Percentiles rank a stretch among this genome's conserved stretches.
These are phyloP conservation scores for Andrena marginata DNA, from an alignment of 2,888 invertebrate species.

Conservation along the genomic window DNA sequence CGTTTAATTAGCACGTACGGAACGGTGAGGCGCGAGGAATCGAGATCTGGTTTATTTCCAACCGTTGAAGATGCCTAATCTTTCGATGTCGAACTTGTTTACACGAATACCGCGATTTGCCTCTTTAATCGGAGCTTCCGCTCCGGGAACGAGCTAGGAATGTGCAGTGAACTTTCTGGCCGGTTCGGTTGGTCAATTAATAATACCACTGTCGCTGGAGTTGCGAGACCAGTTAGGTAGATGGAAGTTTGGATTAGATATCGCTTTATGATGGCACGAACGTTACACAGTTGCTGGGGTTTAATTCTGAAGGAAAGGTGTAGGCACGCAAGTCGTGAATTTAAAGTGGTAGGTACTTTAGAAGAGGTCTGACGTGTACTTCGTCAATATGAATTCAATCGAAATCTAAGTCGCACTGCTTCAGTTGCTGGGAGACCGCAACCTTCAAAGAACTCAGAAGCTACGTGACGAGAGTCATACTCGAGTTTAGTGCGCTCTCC, in stretches of 20 bases:
- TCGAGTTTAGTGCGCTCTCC: not conserved
- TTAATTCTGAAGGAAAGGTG: too few relatives aligned
- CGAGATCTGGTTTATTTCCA: conserved; percentile 33
- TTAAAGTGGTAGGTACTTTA: too few relatives aligned
- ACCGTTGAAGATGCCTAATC: conserved; percentile 16
- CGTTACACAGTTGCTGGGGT: too few relatives aligned
- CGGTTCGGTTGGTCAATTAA: conserved; percentile 34
- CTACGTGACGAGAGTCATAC: not conserved
- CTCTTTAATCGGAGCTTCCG: conserved; percentile 33
- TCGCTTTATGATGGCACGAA: too few relatives aligned
- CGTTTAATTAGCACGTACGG: conserved; percentile 40
- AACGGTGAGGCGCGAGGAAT: not conserved
- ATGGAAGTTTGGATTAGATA: too few relatives aligned
- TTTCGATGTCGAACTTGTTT: conserved; percentile 36
- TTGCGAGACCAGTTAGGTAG: not conserved
- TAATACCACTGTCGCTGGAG: not conserved
- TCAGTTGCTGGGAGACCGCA: too few relatives aligned
- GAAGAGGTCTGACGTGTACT: too few relatives aligned
- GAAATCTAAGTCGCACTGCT: too few relatives aligned
- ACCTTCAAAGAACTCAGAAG: not conserved
- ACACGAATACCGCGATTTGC: conserved; percentile 42
- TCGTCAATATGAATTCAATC: too few relatives aligned
- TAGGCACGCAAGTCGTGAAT: too few relatives aligned
- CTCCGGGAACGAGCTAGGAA: not conserved
- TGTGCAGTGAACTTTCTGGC: not conserved